These are phyloP conservation scores for Clostera curtula DNA, from an alignment of 2,888 invertebrate species.

Conservation along the genomic window DNA sequence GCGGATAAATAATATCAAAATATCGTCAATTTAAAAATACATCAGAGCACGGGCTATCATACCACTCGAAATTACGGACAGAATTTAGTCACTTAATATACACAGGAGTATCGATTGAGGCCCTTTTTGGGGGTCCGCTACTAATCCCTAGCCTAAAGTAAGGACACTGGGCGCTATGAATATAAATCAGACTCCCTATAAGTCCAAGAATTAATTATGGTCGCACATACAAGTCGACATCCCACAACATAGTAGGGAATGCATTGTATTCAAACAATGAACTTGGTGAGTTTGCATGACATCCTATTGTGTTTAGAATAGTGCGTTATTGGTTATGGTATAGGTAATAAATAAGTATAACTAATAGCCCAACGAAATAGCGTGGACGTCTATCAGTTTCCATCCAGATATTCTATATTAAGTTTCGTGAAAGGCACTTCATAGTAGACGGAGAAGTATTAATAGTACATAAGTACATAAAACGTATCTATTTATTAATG, in stretches of 20 bases:
- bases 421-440: too few relatives aligned
- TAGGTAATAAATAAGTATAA: slow-evolving; percentile 1
- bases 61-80: slow-evolving; percentile 1
- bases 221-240: slow-evolving; percentile 35
- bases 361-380: not conserved
- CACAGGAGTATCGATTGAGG: too few relatives aligned
- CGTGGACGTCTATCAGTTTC: too few relatives aligned
- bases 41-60: not conserved
- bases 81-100: slow-evolving; percentile 8
- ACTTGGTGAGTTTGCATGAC: slow-evolving; percentile 21
- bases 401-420: too few relatives aligned
- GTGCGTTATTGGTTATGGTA: slow-evolving; percentile 2
- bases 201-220: slow-evolving; percentile 42
- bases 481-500: too few relatives aligned
- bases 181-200: slow-evolving; percentile 37
- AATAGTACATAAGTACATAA: too few relatives aligned
- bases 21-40: too few relatives aligned
- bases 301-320: slow-evolving; percentile 8
- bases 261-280: slow-evolving; percentile 51
- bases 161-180: slow-evolving; percentile 28
- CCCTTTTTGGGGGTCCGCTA: slow-evolving; percentile 21
- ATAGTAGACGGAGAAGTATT: too few relatives aligned
- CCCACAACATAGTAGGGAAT: slow-evolving; percentile 39
- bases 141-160: slow-evolving; percentile 33
- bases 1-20: too few relatives aligned